Percentiles rank a stretch among this genome's conserved stretches.
phyloP scores from a whole-genome alignment of 2,888 invertebrate species.

The Sclerodermus sp. region DNA sequence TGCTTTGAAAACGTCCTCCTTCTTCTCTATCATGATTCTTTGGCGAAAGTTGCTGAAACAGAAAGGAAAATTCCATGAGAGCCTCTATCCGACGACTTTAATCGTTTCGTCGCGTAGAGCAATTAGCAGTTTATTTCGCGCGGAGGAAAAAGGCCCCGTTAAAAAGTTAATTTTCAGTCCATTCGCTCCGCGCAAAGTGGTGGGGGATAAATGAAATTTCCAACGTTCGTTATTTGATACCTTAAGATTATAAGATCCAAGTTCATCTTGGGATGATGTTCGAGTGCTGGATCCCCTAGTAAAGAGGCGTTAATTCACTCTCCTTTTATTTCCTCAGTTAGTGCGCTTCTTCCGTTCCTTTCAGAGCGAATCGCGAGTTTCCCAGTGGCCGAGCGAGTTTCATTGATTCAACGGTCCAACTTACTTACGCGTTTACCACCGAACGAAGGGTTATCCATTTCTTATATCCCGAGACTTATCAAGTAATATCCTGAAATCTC shows the following conservation, averaged over 20 bases:
- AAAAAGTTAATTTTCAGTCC: no score
- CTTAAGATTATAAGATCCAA: background rate
- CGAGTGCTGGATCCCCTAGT: background rate
- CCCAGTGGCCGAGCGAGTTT: background rate
- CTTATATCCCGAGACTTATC: no score
- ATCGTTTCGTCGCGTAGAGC: background rate
- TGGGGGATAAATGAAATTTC: no score
- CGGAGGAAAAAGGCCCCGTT: no score
- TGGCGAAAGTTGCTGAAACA: conserved; percentile 71
- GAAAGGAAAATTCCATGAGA: conserved; percentile 1
- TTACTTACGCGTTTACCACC: no score
- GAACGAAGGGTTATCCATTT: no score
- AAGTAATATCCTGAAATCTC: no score
- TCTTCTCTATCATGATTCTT: conserved; percentile 72
- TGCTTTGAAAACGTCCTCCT: conserved; percentile 74
- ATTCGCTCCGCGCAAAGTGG: no score
- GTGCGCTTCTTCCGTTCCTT: no score
- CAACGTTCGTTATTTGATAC: background rate
- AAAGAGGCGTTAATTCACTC: conserved; percentile 22
- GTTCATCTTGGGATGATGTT: no score
- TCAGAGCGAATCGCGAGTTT: background rate
- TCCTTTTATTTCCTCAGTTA: conserved; percentile 23
- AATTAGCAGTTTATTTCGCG: no score
- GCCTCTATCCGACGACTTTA: background rate
- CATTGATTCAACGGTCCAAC: no score